Percentiles rank a stretch among this genome's conserved stretches.
Evolutionary conservation across 2,888 invertebrate genomes (phyloP).

Genomic region (Volucella inflata): DNA sequence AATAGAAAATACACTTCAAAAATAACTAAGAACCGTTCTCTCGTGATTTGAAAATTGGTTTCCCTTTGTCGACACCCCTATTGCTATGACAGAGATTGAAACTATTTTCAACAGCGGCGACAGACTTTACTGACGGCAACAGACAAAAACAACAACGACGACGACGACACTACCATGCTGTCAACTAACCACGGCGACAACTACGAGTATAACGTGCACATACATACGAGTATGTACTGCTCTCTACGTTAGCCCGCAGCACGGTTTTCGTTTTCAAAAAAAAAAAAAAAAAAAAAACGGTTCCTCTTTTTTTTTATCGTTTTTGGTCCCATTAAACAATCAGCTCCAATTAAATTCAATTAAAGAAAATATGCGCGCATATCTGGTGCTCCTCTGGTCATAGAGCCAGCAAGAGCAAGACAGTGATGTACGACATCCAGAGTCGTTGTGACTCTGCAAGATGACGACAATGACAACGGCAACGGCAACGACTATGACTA

Average conservation of each 20-base stretch:
- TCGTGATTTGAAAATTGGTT: constrained; percentile 29
- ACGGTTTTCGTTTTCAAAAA: constrained; percentile 34
- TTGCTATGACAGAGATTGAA: constrained; percentile 37
- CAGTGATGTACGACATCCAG: constrained; percentile 59
- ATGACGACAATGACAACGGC: constrained; percentile 49
- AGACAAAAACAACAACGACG: not conserved
- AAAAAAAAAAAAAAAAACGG: constrained; percentile 5
- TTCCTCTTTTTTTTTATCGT: constrained; percentile 54
- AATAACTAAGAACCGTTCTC: not conserved
- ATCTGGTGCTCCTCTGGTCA: constrained; percentile 46
- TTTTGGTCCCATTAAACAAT: constrained; percentile 72
- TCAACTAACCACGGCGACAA: constrained; percentile 32
- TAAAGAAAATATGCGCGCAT: constrained; percentile 73
- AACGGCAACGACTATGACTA: constrained; percentile 30
- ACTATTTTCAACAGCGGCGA: constrained; percentile 29
- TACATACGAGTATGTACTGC: too few relatives aligned
- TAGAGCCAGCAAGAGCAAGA: constrained; percentile 24
- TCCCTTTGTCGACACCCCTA: constrained; percentile 31
- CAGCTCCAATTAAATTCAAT: constrained; percentile 75
- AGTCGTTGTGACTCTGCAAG: constrained; percentile 38
- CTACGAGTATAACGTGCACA: constrained; percentile 16
- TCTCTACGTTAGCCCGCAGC: constrained; percentile 6
- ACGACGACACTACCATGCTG: constrained; percentile 27
- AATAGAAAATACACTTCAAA: not conserved
- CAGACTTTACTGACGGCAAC: constrained; percentile 41